phyloP scores from a whole-genome alignment of 1,140 invertebrate species.

The Drosophila repleta region DNA sequence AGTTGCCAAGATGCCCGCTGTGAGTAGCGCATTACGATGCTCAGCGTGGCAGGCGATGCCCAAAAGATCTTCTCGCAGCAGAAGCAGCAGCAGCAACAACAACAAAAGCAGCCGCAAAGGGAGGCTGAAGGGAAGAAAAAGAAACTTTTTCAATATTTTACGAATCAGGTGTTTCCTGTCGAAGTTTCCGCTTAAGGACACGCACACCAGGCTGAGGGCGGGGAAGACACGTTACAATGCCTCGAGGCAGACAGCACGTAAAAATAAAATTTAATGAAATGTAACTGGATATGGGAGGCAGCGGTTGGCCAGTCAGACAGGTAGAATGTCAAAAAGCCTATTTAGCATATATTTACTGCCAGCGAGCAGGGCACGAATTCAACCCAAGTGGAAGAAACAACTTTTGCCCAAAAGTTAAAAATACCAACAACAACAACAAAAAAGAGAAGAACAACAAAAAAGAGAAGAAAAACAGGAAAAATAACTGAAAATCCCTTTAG shows the following conservation, averaged over 20 bases:
- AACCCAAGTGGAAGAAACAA: constrained; percentile 20
- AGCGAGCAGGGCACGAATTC: constrained; percentile 28
- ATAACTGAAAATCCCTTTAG: constrained; percentile 58
- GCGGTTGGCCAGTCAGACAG: constrained; percentile 48
- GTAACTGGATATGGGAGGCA: constrained; percentile 68
- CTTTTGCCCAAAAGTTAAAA: constrained; percentile 46
- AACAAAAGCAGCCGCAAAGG: constrained; percentile 8
- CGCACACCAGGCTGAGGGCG: constrained; percentile 48
- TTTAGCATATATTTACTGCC: constrained; percentile 79
- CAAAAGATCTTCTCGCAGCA: constrained; percentile 24
- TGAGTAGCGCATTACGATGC: constrained; percentile 16
- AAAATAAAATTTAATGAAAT: constrained; percentile 83
- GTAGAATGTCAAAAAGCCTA: constrained; percentile 82
- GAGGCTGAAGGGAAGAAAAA: constrained; percentile 5
- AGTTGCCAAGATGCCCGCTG: constrained; percentile 1
- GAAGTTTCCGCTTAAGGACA: constrained; percentile 81
- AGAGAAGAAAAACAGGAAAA: background rate
- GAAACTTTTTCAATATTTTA: constrained; percentile 82
- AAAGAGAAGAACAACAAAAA: background rate
- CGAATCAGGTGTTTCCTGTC: constrained; percentile 82
- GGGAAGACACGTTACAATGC: too few relatives aligned
- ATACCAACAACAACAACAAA: too few relatives aligned
- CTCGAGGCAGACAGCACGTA: constrained; percentile 59
- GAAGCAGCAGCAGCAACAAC: constrained; percentile 11
- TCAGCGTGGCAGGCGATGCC: constrained; percentile 20